These are phyloP conservation scores for Cygnus olor DNA, from an alignment of 2,797 vertebrate species.

Conservation along the genomic window DNA sequence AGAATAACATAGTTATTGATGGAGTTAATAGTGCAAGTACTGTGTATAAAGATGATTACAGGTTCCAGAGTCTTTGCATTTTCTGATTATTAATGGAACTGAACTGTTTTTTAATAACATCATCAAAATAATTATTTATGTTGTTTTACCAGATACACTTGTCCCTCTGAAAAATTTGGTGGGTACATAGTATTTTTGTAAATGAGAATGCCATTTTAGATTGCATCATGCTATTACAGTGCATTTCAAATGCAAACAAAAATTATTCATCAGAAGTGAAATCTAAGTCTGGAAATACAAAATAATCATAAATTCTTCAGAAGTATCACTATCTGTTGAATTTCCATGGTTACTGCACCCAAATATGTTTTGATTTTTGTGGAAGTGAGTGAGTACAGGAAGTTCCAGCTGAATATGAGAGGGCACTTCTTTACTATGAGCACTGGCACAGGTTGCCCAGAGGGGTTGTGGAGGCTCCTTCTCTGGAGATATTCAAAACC, in stretches of 20 bases:
- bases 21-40: not conserved
- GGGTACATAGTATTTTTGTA: not conserved
- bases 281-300: slow-evolving; percentile 33
- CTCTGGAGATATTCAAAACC: no score
- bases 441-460: no score
- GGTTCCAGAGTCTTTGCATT: not conserved
- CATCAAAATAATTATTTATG: not conserved
- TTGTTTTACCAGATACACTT: not conserved
- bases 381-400: not conserved
- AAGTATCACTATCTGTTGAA: slow-evolving; percentile 2
- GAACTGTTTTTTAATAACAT: not conserved
- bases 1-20: not conserved
- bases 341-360: slow-evolving; percentile 39
- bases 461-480: no score
- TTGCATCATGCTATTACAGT: not conserved
- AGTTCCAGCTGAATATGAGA: no score
- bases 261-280: not conserved
- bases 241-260: slow-evolving; percentile 21
- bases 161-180: not conserved
- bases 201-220: not conserved
- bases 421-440: no score
- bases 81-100: not conserved
- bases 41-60: not conserved
- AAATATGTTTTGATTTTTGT: not conserved
- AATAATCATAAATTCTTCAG: slow-evolving; percentile 24